These are phyloP conservation scores for Drosophila siamana DNA, from an alignment of 2,888 invertebrate species.

Conservation along the genomic window DNA sequence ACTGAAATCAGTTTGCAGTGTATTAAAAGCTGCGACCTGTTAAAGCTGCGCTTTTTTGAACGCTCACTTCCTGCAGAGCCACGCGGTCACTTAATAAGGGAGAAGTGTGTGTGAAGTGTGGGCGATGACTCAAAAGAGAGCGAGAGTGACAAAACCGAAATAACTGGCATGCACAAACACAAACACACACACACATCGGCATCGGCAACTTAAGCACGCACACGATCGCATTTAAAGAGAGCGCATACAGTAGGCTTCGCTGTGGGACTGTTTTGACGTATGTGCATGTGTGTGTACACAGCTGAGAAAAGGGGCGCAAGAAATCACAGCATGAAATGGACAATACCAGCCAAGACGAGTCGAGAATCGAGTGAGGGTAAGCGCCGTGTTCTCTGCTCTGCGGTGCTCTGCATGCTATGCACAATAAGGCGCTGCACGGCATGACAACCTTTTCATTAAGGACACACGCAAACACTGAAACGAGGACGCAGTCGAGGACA, in stretches of 20 bases:
- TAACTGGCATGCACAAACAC: conserved; percentile 37
- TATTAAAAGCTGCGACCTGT: conserved; percentile 22
- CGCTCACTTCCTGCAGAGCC: conserved; percentile 42
- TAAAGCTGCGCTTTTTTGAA: conserved; percentile 4
- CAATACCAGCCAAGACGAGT: conserved; percentile 48
- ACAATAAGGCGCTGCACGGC: conserved; percentile 30
- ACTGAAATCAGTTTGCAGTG: conserved; percentile 33
- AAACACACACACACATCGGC: conserved; percentile 31
- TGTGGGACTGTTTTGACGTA: conserved; percentile 17
- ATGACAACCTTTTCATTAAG: conserved; percentile 63
- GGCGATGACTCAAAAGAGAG: conserved; percentile 73
- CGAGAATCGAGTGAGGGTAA: conserved; percentile 22
- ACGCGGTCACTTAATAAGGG: conserved; percentile 43
- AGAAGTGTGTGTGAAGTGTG: conserved; percentile 28
- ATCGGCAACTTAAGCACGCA: conserved; percentile 13
- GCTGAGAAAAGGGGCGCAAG: conserved; percentile 48
- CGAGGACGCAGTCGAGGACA: conserved; percentile 71
- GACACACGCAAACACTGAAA: conserved; percentile 52
- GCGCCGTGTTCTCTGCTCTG: conserved; percentile 25
- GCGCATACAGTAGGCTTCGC: conserved; percentile 46
- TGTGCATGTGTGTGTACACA: neutral
- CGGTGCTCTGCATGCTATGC: conserved; percentile 16
- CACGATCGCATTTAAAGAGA: conserved; percentile 20
- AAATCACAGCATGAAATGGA: conserved; percentile 67
- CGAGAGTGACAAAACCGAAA: conserved; percentile 71